A percentile compares a stretch with the other conserved stretches of the same genome.
Evolutionary conservation across 2,888 invertebrate genomes (phyloP).

Genomic region (Scaptomyza parva): DNA sequence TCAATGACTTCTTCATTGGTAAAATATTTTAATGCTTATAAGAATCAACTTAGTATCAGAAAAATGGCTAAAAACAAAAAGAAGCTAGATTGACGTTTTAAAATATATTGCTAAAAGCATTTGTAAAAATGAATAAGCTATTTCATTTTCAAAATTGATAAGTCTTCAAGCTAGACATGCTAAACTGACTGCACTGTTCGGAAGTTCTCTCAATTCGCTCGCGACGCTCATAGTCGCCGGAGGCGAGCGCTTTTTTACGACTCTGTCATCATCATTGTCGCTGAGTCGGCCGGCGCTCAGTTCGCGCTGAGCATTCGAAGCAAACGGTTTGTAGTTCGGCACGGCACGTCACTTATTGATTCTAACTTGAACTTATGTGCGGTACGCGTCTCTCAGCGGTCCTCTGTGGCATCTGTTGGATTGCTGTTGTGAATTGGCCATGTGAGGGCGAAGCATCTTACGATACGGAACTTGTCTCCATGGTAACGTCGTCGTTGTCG

Average conservation of each 20-base stretch:
- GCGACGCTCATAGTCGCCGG: constrained; percentile 16
- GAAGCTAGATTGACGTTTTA: too few species aligned
- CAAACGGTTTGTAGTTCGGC: constrained; percentile 44
- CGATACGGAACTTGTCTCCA: constrained; percentile 29
- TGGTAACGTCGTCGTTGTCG: constrained; percentile 26
- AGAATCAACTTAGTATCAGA: neutral
- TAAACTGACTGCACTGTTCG: too few species aligned
- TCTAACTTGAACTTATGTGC: constrained; percentile 25
- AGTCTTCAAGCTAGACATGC: too few species aligned
- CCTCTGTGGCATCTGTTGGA: constrained; percentile 28
- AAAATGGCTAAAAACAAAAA: neutral
- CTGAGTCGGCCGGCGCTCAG: constrained; percentile 39
- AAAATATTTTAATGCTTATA: neutral
- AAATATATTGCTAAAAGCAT: too few species aligned
- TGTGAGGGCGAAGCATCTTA: constrained; percentile 57
- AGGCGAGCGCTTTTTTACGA: constrained; percentile 6
- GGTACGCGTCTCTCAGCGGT: constrained; percentile 18
- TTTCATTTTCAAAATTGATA: too few species aligned
- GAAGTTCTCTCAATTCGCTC: constrained; percentile 33
- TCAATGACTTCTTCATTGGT: neutral
- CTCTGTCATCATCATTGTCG: constrained; percentile 12
- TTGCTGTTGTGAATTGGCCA: constrained; percentile 41
- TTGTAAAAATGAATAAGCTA: too few species aligned
- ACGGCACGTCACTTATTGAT: constrained; percentile 7
- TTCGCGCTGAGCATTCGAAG: constrained; percentile 61